These are phyloP conservation scores for Periphyllus acericola DNA, from an alignment of 2,888 invertebrate species.

Conservation along the genomic window DNA sequence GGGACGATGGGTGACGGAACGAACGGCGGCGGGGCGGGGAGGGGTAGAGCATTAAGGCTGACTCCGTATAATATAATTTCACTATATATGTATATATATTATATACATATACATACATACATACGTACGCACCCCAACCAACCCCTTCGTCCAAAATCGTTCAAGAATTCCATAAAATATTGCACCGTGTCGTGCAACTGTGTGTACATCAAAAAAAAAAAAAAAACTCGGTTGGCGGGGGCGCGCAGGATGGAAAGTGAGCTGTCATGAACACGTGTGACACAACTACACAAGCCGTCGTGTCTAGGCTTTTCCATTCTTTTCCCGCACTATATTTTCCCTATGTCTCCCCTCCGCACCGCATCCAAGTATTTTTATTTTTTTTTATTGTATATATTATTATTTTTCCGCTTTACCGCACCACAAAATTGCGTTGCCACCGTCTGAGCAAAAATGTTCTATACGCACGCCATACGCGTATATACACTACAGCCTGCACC, in stretches of 20 bases:
- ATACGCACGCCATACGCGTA: slow-evolving; percentile 39
- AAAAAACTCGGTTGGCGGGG: background rate
- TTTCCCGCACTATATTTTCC: slow-evolving; percentile 46
- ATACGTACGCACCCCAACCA: slow-evolving; percentile 12
- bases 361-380: slow-evolving; percentile 13
- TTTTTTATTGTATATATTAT: slow-evolving; percentile 59
- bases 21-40: too few species aligned
- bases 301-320: slow-evolving; percentile 56
- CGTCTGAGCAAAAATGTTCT: slow-evolving; percentile 35
- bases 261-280: slow-evolving; percentile 62
- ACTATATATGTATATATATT: slow-evolving; percentile 7
- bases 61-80: slow-evolving; percentile 42
- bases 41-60: slow-evolving; percentile 46
- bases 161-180: slow-evolving; percentile 61
- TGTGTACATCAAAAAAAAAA: slow-evolving; percentile 41
- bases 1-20: background rate
- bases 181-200: slow-evolving; percentile 51
- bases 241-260: slow-evolving; percentile 36
- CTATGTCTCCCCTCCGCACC: slow-evolving; percentile 1
- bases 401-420: slow-evolving; percentile 61
- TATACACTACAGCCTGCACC: slow-evolving; percentile 11
- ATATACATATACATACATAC: too few species aligned
- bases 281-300: slow-evolving; percentile 53
- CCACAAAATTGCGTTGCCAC: slow-evolving; percentile 52
- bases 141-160: slow-evolving; percentile 51